Evolutionary conservation across 1,140 invertebrate species (phyloP).

Genomic region (Ylistrum balloti): DNA sequence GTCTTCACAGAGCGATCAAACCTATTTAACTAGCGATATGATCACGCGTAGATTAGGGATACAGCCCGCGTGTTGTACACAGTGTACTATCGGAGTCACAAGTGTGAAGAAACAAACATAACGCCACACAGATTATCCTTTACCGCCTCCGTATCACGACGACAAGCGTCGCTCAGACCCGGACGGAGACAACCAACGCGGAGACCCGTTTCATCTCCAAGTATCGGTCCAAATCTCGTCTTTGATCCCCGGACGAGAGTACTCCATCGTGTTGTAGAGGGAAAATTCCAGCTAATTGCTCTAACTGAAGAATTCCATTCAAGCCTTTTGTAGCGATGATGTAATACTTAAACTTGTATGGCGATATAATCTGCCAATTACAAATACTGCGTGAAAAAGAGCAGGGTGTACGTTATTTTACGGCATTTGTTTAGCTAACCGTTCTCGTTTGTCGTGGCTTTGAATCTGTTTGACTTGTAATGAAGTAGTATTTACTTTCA

Average conservation of each 20-base stretch:
- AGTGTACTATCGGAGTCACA: not conserved
- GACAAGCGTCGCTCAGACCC: not conserved
- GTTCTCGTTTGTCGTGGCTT: slow-evolving; percentile 32
- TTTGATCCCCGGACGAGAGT: slow-evolving; percentile 36
- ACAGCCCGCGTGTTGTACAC: not conserved
- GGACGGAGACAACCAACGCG: slow-evolving; percentile 5
- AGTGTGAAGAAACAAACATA: slow-evolving; percentile 35
- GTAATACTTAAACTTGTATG: slow-evolving; percentile 19
- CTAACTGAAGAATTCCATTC: slow-evolving; percentile 38
- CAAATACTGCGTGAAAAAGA: slow-evolving; percentile 38
- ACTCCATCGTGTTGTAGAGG: not conserved
- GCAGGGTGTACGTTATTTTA: slow-evolving; percentile 37
- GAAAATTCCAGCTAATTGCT: not conserved
- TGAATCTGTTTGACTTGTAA: slow-evolving; percentile 39
- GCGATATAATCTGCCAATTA: slow-evolving; percentile 19
- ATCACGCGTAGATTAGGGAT: not conserved
- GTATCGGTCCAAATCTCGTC: slow-evolving; percentile 10
- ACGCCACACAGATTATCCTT: slow-evolving; percentile 3
- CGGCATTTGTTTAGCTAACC: slow-evolving; percentile 32
- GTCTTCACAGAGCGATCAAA: slow-evolving; percentile 24
- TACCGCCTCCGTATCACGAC: not conserved
- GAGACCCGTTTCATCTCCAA: slow-evolving; percentile 24
- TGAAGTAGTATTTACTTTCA: slow-evolving; percentile 35
- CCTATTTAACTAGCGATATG: slow-evolving; percentile 15
- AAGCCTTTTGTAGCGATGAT: slow-evolving; percentile 38